Conservation (phyloP, 2,888 invertebrate species). For the Drosophila rellima region DNA sequence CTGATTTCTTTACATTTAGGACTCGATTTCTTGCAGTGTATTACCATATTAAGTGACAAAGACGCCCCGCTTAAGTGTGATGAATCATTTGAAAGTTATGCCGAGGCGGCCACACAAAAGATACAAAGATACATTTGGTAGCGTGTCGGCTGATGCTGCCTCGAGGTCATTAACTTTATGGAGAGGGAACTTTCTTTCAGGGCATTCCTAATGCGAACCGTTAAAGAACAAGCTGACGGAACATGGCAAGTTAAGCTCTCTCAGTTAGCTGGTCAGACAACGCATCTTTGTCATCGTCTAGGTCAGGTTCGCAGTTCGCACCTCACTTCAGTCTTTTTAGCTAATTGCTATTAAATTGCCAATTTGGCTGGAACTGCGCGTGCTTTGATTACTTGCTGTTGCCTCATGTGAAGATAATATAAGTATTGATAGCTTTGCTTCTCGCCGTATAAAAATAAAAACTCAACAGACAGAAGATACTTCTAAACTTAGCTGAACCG, state of each 20-base stretch:
- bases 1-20: not conserved
- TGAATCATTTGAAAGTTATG: constrained; percentile 71
- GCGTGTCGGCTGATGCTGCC: constrained; percentile 38
- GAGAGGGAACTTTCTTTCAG: constrained; percentile 55
- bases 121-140: constrained; percentile 45
- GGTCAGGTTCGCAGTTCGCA: constrained; percentile 63
- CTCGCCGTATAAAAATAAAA: constrained; percentile 47
- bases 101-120: constrained; percentile 30
- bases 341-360: constrained; percentile 56
- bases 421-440: constrained; percentile 10
- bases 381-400: constrained; percentile 50
- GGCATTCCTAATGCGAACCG: constrained; percentile 47
- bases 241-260: constrained; percentile 9
- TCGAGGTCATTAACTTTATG: constrained; percentile 64
- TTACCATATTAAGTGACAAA: constrained; percentile 59
- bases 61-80: constrained; percentile 54
- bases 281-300: constrained; percentile 44
- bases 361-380: constrained; percentile 46
- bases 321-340: constrained; percentile 19
- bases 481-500: constrained; percentile 59
- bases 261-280: constrained; percentile 7
- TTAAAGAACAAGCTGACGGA: constrained; percentile 40
- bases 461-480: constrained; percentile 31
- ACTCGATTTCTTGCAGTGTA: constrained; percentile 30
- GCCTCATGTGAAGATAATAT: constrained; percentile 43